A percentile compares a stretch with the other conserved stretches of the same genome.
These are phyloP conservation scores for Pollicipes pollicipes DNA, from an alignment of 1,140 invertebrate genomes.

Conservation along the genomic window DNA sequence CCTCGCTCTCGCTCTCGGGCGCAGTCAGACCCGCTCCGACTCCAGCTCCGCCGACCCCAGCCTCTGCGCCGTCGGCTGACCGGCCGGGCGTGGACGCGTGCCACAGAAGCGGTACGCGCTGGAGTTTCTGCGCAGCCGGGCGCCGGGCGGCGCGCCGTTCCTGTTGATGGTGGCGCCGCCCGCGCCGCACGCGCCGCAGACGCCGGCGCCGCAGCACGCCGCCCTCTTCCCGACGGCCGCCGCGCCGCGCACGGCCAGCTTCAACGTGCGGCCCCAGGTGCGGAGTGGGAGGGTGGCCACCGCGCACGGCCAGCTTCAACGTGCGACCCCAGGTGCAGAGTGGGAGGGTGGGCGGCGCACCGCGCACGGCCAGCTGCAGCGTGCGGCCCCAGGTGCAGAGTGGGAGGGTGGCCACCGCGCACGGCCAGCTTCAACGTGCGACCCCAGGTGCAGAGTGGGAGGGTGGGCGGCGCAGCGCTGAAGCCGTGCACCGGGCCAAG, in stretches of 20 bases:
- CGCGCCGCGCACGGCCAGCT: conserved; percentile 49
- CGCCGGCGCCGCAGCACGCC: conserved; percentile 49
- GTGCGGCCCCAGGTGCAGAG: no score
- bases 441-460: conserved; percentile 33
- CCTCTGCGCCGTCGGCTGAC: neutral
- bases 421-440: conserved; percentile 39
- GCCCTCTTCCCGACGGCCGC: conserved; percentile 38
- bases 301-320: no score
- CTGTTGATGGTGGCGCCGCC: conserved; percentile 69
- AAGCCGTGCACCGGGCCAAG: conserved; percentile 19
- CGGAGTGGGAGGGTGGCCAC: neutral
- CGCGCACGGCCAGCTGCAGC: no score
- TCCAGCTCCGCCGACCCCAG: no score
- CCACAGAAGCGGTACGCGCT: conserved; percentile 26
- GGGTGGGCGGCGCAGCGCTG: conserved; percentile 45
- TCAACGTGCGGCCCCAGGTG: conserved; percentile 37
- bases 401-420: no score
- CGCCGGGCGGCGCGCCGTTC: conserved; percentile 36
- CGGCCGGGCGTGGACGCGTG: no score
- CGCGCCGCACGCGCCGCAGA: conserved; percentile 66
- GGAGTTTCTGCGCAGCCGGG: conserved; percentile 34
- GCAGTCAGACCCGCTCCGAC: no score
- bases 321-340: conserved; percentile 55
- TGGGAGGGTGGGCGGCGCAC: no score
- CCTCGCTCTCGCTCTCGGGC: no score